Evolutionary conservation across 2,888 invertebrate genomes (phyloP).

Genomic region (Flexamia atlantica): DNA sequence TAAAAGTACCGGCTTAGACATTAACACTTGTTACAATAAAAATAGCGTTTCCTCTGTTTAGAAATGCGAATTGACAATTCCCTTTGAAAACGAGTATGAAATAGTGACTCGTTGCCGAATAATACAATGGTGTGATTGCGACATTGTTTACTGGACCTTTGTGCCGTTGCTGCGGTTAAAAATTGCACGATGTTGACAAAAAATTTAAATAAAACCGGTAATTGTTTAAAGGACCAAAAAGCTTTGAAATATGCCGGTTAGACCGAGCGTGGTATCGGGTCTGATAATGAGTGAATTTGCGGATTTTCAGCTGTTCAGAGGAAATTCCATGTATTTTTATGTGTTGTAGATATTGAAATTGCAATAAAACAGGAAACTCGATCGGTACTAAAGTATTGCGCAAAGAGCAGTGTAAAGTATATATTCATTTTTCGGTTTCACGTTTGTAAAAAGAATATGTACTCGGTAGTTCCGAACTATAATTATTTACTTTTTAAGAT

Average conservation of each 20-base stretch:
- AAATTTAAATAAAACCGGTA: slow-evolving; percentile 47
- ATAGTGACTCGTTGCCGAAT: slow-evolving; percentile 42
- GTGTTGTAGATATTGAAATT: too few species aligned
- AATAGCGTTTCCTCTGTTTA: slow-evolving; percentile 43
- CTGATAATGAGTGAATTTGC: too few species aligned
- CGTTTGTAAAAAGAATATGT: too few species aligned
- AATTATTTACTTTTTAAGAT: too few species aligned
- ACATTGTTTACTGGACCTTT: slow-evolving; percentile 50
- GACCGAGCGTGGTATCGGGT: not conserved
- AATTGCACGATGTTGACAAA: slow-evolving; percentile 3
- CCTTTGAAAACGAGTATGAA: slow-evolving; percentile 52
- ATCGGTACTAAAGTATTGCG: too few species aligned
- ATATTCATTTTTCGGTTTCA: too few species aligned
- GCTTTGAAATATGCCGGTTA: slow-evolving; percentile 1
- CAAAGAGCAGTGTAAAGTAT: too few species aligned
- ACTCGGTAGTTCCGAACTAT: too few species aligned
- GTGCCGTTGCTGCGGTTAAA: slow-evolving; percentile 10
- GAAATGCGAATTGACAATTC: slow-evolving; percentile 44
- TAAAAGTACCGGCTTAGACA: slow-evolving; percentile 56
- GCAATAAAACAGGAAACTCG: too few species aligned
- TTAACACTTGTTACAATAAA: slow-evolving; percentile 49
- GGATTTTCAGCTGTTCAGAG: too few species aligned
- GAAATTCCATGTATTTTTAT: too few species aligned
- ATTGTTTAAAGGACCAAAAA: slow-evolving; percentile 3
- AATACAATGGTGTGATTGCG: slow-evolving; percentile 51